Conservation (phyloP, 2,888 invertebrate species). For the Drosophila setosimentum region DNA sequence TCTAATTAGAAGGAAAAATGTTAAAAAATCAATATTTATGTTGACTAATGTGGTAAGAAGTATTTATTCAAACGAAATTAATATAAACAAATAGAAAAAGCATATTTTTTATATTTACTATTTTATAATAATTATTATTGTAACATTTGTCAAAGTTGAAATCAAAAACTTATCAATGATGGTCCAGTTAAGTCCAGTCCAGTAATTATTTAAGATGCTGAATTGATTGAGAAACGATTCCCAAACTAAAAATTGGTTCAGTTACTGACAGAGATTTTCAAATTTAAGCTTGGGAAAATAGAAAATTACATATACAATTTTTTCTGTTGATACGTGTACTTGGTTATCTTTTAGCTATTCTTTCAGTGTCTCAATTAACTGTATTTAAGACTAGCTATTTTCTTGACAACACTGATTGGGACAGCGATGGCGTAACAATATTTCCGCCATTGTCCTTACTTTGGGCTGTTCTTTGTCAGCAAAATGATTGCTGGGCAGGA, state of each 20-base stretch:
- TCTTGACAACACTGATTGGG: slow-evolving; percentile 6
- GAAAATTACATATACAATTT: neutral
- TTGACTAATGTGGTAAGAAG: neutral
- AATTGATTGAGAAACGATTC: neutral
- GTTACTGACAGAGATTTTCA: no score
- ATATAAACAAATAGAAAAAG: neutral
- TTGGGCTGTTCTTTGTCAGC: slow-evolving; percentile 67
- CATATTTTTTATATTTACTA: neutral
- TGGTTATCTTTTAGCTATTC: neutral
- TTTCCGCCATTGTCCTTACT: slow-evolving; percentile 28
- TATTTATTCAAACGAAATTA: neutral
- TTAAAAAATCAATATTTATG: neutral
- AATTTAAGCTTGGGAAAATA: neutral
- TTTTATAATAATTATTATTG: no score
- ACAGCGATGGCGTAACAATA: slow-evolving; percentile 11
- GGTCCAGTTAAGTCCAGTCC: no score
- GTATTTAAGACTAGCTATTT: neutral
- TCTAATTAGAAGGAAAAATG: neutral
- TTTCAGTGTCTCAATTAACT: neutral
- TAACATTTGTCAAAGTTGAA: neutral
- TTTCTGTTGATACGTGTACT: no score
- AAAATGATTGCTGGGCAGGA: slow-evolving; percentile 41
- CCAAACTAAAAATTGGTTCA: neutral
- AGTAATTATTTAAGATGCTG: neutral
- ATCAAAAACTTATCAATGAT: neutral